Evolutionary conservation across 2,888 invertebrate genomes (phyloP).

Genomic region (Polyommatus iphigenia): DNA sequence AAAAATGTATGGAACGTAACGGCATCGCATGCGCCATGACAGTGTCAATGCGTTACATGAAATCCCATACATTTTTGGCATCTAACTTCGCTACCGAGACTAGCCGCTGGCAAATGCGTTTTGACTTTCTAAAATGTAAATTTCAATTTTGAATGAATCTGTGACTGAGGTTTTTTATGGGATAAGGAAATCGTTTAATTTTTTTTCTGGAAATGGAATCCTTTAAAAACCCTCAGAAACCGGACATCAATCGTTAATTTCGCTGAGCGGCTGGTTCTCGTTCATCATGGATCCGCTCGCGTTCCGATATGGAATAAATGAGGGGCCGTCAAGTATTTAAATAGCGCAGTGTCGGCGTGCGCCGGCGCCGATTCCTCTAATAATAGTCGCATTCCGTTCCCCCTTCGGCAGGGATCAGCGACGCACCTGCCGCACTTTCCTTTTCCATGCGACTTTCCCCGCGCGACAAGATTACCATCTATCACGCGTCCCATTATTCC

Average conservation of each 20-base stretch:
- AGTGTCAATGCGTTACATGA: too few species aligned
- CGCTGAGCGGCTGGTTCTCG: background rate
- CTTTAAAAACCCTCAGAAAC: too few species aligned
- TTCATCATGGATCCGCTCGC: slow-evolving; percentile 18
- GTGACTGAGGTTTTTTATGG: too few species aligned
- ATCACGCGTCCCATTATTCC: slow-evolving; percentile 44
- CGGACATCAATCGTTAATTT: background rate
- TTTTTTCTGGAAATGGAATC: too few species aligned
- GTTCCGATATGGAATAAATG: slow-evolving; percentile 42
- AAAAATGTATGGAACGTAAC: too few species aligned
- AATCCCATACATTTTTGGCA: too few species aligned
- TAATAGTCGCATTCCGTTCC: slow-evolving; percentile 73
- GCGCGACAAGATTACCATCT: slow-evolving; percentile 43
- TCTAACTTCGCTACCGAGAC: too few species aligned
- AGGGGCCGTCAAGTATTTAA: slow-evolving; percentile 41
- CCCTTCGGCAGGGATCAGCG: slow-evolving; percentile 55
- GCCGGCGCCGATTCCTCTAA: slow-evolving; percentile 71
- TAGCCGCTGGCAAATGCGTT: too few species aligned
- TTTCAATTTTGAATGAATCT: too few species aligned
- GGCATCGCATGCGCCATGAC: too few species aligned
- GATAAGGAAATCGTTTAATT: too few species aligned
- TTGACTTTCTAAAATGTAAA: too few species aligned
- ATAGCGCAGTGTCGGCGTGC: slow-evolving; percentile 53
- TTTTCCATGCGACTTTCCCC: slow-evolving; percentile 68
- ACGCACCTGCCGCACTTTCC: slow-evolving; percentile 71